Evolutionary conservation across 1,140 invertebrate genomes (phyloP).

Genomic region (Drosophila nebulosa): DNA sequence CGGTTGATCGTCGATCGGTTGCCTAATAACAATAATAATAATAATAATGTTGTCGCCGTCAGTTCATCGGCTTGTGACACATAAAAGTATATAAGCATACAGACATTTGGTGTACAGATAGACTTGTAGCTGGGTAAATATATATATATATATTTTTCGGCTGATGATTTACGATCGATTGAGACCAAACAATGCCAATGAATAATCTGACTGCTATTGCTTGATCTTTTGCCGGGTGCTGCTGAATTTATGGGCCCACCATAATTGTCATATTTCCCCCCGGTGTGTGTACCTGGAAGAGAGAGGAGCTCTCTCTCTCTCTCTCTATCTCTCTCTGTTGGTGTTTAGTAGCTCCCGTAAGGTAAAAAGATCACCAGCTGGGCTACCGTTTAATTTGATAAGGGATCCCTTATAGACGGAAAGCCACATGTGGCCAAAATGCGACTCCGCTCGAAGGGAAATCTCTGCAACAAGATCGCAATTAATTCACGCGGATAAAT

Average conservation of each 20-base stretch:
- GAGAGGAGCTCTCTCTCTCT: too few species aligned
- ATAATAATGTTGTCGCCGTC: conserved; percentile 56
- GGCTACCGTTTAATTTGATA: conserved; percentile 78
- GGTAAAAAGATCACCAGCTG: conserved; percentile 51
- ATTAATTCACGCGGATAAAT: conserved; percentile 81
- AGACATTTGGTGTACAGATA: conserved; percentile 15
- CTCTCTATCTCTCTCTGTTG: too few species aligned
- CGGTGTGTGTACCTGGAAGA: background rate
- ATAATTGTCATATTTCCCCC: conserved; percentile 77
- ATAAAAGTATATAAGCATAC: conserved; percentile 9
- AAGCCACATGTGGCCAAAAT: conserved; percentile 68
- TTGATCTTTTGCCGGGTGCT: conserved; percentile 59
- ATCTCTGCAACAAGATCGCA: conserved; percentile 77
- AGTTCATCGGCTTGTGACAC: conserved; percentile 73
- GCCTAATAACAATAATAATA: conserved; percentile 41
- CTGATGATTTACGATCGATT: conserved; percentile 44
- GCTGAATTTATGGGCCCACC: conserved; percentile 65
- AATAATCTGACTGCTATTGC: conserved; percentile 55
- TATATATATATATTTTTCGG: background rate
- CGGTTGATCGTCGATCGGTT: conserved; percentile 23
- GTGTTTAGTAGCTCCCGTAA: conserved; percentile 60
- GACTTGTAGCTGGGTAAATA: conserved; percentile 9
- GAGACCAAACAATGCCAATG: conserved; percentile 49
- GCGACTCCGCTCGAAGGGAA: background rate
- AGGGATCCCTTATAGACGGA: conserved; percentile 27